These are phyloP conservation scores for Emys orbicularis DNA, from an alignment of 2,797 vertebrate genomes.

Conservation along the genomic window DNA sequence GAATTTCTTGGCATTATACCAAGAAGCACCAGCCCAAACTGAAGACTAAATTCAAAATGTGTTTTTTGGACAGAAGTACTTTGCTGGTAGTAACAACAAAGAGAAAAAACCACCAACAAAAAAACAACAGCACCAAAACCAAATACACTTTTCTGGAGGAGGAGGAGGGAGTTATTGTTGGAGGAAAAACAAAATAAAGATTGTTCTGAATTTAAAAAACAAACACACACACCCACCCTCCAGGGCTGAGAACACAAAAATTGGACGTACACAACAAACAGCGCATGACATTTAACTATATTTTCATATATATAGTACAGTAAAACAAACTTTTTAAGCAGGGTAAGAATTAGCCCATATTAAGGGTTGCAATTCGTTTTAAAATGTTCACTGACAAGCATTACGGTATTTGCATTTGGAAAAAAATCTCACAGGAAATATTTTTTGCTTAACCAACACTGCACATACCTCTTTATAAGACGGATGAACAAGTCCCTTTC, in stretches of 20 bases:
- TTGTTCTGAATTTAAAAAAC: background rate
- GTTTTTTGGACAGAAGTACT: background rate
- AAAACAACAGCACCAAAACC: background rate
- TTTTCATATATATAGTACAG: fast-evolving
- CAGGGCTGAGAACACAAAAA: fast-evolving
- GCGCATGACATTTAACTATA: background rate
- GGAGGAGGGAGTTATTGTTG: background rate
- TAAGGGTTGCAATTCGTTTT: background rate
- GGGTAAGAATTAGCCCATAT: background rate
- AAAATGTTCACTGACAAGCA: background rate
- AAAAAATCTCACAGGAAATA: background rate
- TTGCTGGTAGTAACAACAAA: background rate
- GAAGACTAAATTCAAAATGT: background rate
- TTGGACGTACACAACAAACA: background rate
- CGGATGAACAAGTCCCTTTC: background rate
- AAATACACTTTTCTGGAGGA: background rate
- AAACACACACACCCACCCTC: too few species aligned
- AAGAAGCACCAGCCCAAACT: background rate
- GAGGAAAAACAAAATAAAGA: background rate
- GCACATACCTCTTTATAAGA: background rate
- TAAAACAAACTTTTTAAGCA: background rate
- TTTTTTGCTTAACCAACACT: background rate
- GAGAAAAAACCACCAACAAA: background rate
- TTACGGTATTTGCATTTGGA: fast-evolving
- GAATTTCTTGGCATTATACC: background rate